These are phyloP conservation scores for Lates japonicus DNA, from an alignment of 2,797 vertebrate genomes.

Conservation along the genomic window DNA sequence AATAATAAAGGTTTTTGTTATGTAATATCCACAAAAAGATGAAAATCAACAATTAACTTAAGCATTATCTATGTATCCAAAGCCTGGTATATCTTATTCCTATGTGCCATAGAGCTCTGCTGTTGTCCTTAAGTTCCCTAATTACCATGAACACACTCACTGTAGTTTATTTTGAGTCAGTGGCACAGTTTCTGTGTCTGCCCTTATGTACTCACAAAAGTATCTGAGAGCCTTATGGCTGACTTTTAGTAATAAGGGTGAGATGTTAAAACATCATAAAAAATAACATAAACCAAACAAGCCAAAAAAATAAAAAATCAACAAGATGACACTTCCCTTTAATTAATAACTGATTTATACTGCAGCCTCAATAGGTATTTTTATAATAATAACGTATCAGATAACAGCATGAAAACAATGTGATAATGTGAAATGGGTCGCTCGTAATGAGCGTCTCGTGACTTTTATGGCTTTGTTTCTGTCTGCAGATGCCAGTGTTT, in stretches of 20 bases:
- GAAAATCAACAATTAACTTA: not conserved
- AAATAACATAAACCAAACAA: not conserved
- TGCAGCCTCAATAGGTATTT: not conserved
- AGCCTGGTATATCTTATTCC: not conserved
- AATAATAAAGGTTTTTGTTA: not conserved
- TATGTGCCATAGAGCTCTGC: not conserved
- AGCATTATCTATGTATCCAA: too few relatives aligned
- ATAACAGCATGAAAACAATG: too few relatives aligned
- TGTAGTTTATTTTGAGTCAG: not conserved
- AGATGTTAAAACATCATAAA: not conserved
- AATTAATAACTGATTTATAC: not conserved
- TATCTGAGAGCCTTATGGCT: not conserved
- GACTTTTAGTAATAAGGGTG: not conserved
- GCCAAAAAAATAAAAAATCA: too few relatives aligned
- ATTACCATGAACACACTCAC: slow-evolving; percentile 1
- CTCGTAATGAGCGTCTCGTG: not conserved
- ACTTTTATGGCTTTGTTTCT: too few relatives aligned
- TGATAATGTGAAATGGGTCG: not conserved
- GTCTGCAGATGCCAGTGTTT: too few relatives aligned
- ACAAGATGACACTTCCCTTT: too few relatives aligned
- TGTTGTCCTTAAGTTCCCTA: not conserved
- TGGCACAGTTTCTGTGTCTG: not conserved
- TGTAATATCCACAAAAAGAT: not conserved
- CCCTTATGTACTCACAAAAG: not conserved
- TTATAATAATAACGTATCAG: not conserved